Evolutionary conservation across 2,888 invertebrate species (phyloP).

Genomic region (Aphidius colemani): DNA sequence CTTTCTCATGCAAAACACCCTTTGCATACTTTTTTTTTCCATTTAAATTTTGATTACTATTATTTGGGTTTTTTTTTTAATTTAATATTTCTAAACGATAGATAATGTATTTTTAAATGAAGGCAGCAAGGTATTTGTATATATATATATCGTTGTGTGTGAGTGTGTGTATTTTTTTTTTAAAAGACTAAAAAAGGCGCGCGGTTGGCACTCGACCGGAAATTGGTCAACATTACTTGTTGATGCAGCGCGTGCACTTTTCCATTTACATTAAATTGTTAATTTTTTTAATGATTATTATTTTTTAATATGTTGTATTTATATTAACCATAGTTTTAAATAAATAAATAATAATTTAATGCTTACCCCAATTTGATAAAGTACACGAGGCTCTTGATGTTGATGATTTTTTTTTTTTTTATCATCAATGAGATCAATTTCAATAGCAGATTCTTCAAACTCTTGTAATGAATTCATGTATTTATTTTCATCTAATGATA

Average conservation of each 20-base stretch:
- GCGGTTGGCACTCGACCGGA: conserved; percentile 27
- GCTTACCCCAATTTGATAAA: conserved; percentile 79
- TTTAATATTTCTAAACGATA: no score
- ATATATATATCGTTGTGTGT: no score
- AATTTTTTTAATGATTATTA: not conserved
- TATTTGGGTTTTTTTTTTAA: not conserved
- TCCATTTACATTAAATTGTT: conserved; percentile 16
- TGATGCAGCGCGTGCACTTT: conserved; percentile 30
- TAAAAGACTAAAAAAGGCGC: conserved; percentile 38
- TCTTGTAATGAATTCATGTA: conserved; percentile 47
- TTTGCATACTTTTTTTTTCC: not conserved
- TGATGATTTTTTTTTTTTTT: conserved; percentile 41
- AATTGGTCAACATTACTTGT: conserved; percentile 30
- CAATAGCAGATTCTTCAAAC: conserved; percentile 52
- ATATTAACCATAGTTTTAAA: conserved; percentile 1
- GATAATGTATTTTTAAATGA: no score
- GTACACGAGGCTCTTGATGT: conserved; percentile 64
- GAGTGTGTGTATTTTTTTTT: not conserved
- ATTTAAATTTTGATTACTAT: not conserved
- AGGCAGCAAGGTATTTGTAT: no score
- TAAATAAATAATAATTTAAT: conserved; percentile 1
- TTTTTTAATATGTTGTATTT: not conserved
- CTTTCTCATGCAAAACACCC: not conserved
- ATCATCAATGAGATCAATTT: conserved; percentile 52
- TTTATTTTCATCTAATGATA: conserved; percentile 48